Base-by-base conservation (phyloP, 2,888 invertebrate genomes). In the Melanchra persicariae region DNA sequence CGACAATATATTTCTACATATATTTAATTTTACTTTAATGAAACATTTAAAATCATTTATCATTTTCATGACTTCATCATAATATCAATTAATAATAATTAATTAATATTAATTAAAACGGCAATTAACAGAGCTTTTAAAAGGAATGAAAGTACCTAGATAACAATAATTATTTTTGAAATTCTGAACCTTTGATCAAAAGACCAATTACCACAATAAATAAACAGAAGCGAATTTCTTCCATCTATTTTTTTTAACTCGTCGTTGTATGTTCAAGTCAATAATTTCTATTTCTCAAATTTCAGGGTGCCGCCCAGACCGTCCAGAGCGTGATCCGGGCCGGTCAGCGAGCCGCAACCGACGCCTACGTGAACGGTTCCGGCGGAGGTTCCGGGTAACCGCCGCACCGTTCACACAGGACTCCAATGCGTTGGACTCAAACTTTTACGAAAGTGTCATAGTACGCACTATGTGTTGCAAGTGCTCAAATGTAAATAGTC, bases 291-390 rank as follows among this genome's bases (percentile, higher is more conserved):
- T 19, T 49, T 26, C 1, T 58, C 30, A 12, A 24, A 24, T 96
- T 96, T 62, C 96, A 98, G 98, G 97, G 97, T 85, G 98, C 98
- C 82, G 97, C 97, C 30, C 97, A 97, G 86, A 97, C 97, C 30
- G 97, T 98, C 82, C 97, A 97, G 91, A 97, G 96, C 72, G 97
- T 97, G 79, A 96, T 97, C 74, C 94, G 96, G 74, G 96, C 96
- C 7, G 97, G 97, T 49, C 96, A 96, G 80, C 90, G 95, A 73
- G 95, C 93, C 3, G 96, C 96, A 10, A 93, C 96, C 1, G 96
- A 96, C 76, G 96, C 92, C 67, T 96, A 96, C 88, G 87, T 91
- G 34, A 93, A 91, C 74, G 96, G 96, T 3, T 96, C 96, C 0
- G 95, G 94, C 22, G 94, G 94, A 24, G 94, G 93, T 10, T 93